Conservation (phyloP, 2,888 invertebrate species). For the Sussaba pulchella region DNA sequence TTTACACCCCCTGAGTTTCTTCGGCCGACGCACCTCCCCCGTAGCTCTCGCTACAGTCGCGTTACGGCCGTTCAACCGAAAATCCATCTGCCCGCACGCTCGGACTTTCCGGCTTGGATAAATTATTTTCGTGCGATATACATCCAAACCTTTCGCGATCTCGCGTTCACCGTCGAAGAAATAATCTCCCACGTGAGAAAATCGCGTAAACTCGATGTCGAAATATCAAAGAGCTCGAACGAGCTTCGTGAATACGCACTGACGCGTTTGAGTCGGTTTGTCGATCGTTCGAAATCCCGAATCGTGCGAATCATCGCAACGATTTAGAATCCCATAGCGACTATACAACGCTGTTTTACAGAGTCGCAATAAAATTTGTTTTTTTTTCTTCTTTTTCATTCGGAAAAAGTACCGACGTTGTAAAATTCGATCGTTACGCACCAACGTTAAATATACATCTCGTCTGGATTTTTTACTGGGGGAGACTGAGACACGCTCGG, state of each 20-base stretch:
- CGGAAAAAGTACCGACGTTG: not conserved
- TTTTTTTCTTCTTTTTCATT: too few species aligned
- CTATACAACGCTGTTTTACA: not conserved
- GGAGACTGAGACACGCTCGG: not conserved
- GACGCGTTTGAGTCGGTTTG: slow-evolving; percentile 19
- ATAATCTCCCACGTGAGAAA: not conserved
- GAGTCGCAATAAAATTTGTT: too few species aligned
- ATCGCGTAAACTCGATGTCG: slow-evolving; percentile 8
- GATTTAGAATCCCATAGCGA: too few species aligned
- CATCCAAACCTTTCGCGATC: too few species aligned
- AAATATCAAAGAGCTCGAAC: slow-evolving; percentile 53
- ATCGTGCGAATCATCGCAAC: slow-evolving; percentile 14
- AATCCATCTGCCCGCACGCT: slow-evolving; percentile 38
- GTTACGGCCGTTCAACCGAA: slow-evolving; percentile 43
- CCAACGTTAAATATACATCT: slow-evolving; percentile 14
- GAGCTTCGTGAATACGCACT: not conserved
- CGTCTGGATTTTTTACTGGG: not conserved
- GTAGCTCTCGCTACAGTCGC: not conserved
- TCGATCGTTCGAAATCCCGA: not conserved
- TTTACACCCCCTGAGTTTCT: slow-evolving; percentile 42
- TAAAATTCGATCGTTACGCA: slow-evolving; percentile 5
- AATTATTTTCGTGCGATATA: slow-evolving; percentile 53
- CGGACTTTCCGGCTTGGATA: slow-evolving; percentile 41
- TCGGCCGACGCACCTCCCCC: slow-evolving; percentile 11
- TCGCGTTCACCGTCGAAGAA: too few species aligned